These are phyloP conservation scores for Heliangelus exortis DNA, from an alignment of 2,797 vertebrate genomes.

Conservation along the genomic window DNA sequence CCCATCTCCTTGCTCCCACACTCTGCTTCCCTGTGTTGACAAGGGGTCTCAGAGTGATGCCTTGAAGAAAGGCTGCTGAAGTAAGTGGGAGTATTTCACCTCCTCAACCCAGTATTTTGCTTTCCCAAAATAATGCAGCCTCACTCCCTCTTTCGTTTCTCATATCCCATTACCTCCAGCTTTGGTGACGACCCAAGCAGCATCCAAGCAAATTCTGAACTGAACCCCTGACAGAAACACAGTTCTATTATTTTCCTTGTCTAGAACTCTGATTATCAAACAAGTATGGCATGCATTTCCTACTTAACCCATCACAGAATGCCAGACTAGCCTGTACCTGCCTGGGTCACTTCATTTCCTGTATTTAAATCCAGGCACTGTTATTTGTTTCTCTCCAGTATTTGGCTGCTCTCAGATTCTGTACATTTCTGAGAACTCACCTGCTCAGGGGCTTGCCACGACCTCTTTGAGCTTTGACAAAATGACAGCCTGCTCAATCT, in stretches of 20 bases:
- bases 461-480: neutral
- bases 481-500: neutral
- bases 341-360: neutral
- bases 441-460: neutral
- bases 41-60: neutral
- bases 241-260: neutral
- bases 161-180: neutral
- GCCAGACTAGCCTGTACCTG: neutral
- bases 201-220: neutral
- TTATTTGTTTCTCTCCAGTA: neutral
- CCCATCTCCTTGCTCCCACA: neutral
- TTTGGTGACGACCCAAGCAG: neutral
- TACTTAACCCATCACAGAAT: neutral
- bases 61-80: neutral
- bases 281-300: neutral
- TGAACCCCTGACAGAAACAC: neutral
- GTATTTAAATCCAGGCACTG: neutral
- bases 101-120: neutral
- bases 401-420: neutral
- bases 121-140: neutral
- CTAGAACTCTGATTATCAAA: neutral
- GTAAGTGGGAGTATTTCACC: neutral
- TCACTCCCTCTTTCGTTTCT: neutral
- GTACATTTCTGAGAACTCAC: neutral
- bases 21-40: neutral